These are phyloP conservation scores for fruit fly (Drosophila melanogaster) DNA, from an alignment of 1,140 invertebrate species.

Conservation along the genomic window Release_6_plus_ISO1_MT NT_033779.5:19444501-19445000, in stretches of 20 bases:
- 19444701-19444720: conserved; percentile 43
- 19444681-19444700: conserved; percentile 21
- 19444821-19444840: too few species aligned
- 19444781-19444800: background rate
- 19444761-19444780: background rate
- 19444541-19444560: conserved; percentile 48
- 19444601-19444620: conserved; percentile 64
- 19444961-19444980: background rate
- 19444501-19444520: conserved; percentile 60
- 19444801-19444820: background rate
- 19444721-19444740: too few species aligned
- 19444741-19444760: conserved; percentile 1
- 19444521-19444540: conserved; percentile 63
- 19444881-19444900: too few species aligned
- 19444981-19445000: too few species aligned
- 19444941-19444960: too few species aligned
- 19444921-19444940: too few species aligned
- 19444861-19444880: too few species aligned
- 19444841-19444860: too few species aligned
- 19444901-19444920: too few species aligned
- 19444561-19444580: conserved; percentile 64
- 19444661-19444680: conserved; percentile 39
- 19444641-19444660: conserved; percentile 24
- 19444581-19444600: conserved; percentile 67
- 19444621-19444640: conserved; percentile 15